Evolutionary conservation across 2,888 invertebrate genomes (phyloP).

Genomic region (Actias luna): DNA sequence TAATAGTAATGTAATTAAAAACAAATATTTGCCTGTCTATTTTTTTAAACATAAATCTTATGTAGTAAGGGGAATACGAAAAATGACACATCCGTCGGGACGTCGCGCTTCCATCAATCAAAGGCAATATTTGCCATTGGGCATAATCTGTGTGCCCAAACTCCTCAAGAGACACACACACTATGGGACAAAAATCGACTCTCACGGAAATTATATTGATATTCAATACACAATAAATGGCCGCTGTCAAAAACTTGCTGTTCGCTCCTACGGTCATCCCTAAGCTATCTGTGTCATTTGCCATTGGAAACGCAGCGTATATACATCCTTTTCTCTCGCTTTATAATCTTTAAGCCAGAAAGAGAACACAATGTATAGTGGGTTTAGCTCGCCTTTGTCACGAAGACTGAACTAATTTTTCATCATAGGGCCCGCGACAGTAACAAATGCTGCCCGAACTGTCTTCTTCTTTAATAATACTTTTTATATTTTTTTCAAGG

Average conservation of each 20-base stretch:
- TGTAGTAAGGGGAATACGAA: not conserved
- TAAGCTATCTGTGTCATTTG: conserved; percentile 81
- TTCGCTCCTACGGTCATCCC: conserved; percentile 82
- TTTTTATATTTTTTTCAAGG: conserved; percentile 80
- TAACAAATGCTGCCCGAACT: conserved; percentile 81
- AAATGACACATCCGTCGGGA: conserved; percentile 47
- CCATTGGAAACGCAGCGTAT: conserved; percentile 74
- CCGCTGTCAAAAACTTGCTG: conserved; percentile 81
- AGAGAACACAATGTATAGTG: conserved; percentile 67
- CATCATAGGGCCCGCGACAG: conserved; percentile 82
- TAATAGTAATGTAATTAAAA: no score
- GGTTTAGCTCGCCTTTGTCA: conserved; percentile 80
- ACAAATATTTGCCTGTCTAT: not conserved
- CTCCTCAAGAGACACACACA: conserved; percentile 65
- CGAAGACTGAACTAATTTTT: conserved; percentile 82
- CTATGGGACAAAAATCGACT: conserved; percentile 79
- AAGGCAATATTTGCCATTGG: conserved; percentile 76
- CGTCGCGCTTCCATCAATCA: conserved; percentile 69
- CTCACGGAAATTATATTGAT: conserved; percentile 82
- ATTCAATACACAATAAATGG: conserved; percentile 83
- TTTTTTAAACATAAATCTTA: not conserved
- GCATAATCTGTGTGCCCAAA: conserved; percentile 77
- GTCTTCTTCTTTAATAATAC: conserved; percentile 83
- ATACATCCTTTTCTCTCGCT: conserved; percentile 48
- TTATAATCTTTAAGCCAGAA: conserved; percentile 47